Conservation (phyloP, 2,888 invertebrate species). For the Eutolmus rufibarbis region DNA sequence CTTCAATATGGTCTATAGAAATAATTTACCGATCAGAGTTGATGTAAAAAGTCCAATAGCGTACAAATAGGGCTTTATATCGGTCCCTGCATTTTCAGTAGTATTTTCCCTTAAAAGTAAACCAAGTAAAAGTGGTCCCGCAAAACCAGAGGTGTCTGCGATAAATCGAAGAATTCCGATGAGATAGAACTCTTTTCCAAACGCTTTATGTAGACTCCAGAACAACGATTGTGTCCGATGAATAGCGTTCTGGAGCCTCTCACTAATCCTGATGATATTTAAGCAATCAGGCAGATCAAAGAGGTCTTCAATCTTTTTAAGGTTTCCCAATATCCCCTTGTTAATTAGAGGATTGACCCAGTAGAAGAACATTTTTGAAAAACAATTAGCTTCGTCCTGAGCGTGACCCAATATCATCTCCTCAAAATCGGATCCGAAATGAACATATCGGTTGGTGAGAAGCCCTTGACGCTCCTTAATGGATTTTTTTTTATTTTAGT, state of each 20-base stretch:
- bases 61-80: conserved; percentile 70
- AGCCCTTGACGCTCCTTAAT: conserved; percentile 70
- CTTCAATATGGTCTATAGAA: neutral
- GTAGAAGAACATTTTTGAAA: conserved; percentile 80
- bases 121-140: conserved; percentile 87
- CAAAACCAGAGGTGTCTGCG: conserved; percentile 85
- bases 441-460: conserved; percentile 67
- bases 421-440: conserved; percentile 73
- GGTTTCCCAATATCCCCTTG: conserved; percentile 77
- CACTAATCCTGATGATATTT: conserved; percentile 57
- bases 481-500: neutral
- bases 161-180: conserved; percentile 84
- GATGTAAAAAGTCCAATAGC: conserved; percentile 72
- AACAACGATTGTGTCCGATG: conserved; percentile 66
- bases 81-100: conserved; percentile 75
- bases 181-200: conserved; percentile 82
- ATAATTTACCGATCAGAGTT: conserved; percentile 72
- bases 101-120: conserved; percentile 70
- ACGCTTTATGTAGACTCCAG: conserved; percentile 75
- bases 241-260: conserved; percentile 58
- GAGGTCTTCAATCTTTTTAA: conserved; percentile 80
- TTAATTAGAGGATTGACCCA: conserved; percentile 88
- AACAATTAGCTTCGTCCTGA: conserved; percentile 75
- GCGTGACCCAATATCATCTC: conserved; percentile 80
- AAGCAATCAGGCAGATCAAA: conserved; percentile 74